phyloP scores from a whole-genome alignment of 2,888 invertebrate genomes.

The Andricus curvator region DNA sequence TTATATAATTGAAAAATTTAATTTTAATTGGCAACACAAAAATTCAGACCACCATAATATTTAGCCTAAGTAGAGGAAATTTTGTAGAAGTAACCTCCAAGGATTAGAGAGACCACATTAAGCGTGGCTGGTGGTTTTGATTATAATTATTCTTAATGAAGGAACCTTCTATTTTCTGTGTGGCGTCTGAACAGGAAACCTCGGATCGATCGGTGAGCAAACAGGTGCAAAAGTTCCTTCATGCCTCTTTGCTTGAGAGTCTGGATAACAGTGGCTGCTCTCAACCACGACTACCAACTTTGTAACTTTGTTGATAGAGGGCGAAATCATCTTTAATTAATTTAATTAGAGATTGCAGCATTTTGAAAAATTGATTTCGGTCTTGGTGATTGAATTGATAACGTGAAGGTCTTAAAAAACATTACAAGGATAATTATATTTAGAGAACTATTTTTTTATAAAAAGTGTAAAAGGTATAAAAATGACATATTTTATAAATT shows the following conservation, averaged over 20 bases:
- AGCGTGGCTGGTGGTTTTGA: not conserved
- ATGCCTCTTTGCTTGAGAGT: not conserved
- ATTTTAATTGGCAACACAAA: too few species aligned
- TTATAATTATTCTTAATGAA: slow-evolving; percentile 19
- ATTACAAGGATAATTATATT: not conserved
- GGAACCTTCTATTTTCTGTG: not conserved
- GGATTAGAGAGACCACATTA: not conserved
- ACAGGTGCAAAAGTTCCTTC: slow-evolving; percentile 27
- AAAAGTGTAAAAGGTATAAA: too few species aligned
- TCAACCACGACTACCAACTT: slow-evolving; percentile 17
- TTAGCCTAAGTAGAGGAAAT: not conserved
- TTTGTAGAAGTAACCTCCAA: not conserved
- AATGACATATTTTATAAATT: too few species aligned
- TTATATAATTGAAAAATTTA: too few species aligned
- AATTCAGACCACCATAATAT: too few species aligned
- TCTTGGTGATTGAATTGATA: not conserved
- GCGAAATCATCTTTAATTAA: not conserved
- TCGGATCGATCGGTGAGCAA: slow-evolving; percentile 18
- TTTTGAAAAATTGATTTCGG: not conserved
- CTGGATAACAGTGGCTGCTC: slow-evolving; percentile 8
- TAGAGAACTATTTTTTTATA: too few species aligned
- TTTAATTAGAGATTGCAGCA: not conserved
- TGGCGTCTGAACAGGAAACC: slow-evolving; percentile 8
- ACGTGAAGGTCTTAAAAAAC: not conserved
- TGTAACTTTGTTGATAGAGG: not conserved